A percentile compares a stretch with the other conserved stretches of the same genome.
These are phyloP conservation scores for Pyxicephalus adspersus DNA, from an alignment of 2,113 vertebrate species.

Conservation along the genomic window DNA sequence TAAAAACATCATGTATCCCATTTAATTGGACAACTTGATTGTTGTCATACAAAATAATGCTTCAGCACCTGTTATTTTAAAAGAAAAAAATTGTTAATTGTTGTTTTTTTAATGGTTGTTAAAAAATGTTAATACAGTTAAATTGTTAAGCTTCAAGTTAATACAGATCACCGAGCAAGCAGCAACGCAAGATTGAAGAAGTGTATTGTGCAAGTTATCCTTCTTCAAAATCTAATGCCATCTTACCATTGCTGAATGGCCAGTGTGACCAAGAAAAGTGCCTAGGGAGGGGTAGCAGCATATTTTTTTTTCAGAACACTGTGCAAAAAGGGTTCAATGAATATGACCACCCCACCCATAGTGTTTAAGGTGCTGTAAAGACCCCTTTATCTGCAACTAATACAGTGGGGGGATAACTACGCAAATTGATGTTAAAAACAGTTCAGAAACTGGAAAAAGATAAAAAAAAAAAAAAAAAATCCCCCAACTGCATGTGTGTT, in stretches of 20 bases:
- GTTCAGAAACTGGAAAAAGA: neutral
- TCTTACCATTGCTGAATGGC: neutral
- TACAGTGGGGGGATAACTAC: constrained; percentile 1
- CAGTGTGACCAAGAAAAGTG: constrained; percentile 12
- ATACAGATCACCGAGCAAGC: constrained; percentile 23
- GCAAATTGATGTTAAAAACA: constrained; percentile 15
- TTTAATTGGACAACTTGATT: too few species aligned
- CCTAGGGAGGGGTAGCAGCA: constrained; percentile 18
- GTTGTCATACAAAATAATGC: too few species aligned
- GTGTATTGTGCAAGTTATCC: constrained; percentile 2
- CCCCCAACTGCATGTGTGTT: neutral
- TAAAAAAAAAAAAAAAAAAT: neutral
- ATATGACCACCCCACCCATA: constrained; percentile 28
- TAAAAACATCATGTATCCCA: too few species aligned
- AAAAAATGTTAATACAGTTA: too few species aligned
- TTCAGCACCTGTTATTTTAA: too few species aligned
- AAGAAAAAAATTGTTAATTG: too few species aligned
- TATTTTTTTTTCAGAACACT: constrained; percentile 9
- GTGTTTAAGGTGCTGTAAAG: constrained; percentile 34
- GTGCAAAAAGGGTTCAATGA: constrained; percentile 2
- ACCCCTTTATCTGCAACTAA: neutral
- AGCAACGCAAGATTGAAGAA: neutral
- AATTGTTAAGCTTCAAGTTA: too few species aligned
- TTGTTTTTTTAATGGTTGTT: too few species aligned
- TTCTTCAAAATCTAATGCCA: neutral